A percentile compares a stretch with the other conserved stretches of the same genome.
phyloP scores from a whole-genome alignment of 2,797 vertebrate genomes.

The Phoxinus dragarum region DNA sequence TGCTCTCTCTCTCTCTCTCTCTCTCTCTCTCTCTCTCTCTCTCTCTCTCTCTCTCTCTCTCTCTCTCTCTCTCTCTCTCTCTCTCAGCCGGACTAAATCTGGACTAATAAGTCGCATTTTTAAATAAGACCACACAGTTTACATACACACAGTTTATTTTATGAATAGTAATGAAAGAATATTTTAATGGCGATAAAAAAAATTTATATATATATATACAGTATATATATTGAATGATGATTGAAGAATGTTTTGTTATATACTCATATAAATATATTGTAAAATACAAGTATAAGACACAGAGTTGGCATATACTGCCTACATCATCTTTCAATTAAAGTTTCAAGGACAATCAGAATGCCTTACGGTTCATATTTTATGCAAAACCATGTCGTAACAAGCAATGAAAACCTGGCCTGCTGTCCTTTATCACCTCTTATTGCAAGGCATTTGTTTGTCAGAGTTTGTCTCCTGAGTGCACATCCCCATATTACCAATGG shows the following conservation, averaged over 20 bases:
- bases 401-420: neutral
- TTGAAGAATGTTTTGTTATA: neutral
- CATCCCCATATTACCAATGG: conserved; percentile 24
- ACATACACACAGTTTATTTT: neutral
- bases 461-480: conserved; percentile 21
- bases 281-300: neutral
- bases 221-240: neutral
- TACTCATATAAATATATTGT: neutral
- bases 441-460: conserved; percentile 7
- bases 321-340: neutral
- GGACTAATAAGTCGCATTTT: neutral
- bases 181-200: neutral
- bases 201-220: neutral
- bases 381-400: neutral
- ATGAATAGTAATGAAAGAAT: neutral
- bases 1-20: conserved; percentile 55
- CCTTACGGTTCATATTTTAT: neutral
- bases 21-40: neutral
- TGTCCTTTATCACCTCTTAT: conserved; percentile 19
- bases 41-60: too few relatives aligned
- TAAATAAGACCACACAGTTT: neutral
- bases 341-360: neutral
- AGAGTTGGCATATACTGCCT: neutral
- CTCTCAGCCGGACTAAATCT: conserved; percentile 50
- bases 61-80: too few relatives aligned